Evolutionary conservation across 2,888 invertebrate species (phyloP), one percentile per base, ranked within the genome.

Genomic region (Mimachlamys varia): DNA sequence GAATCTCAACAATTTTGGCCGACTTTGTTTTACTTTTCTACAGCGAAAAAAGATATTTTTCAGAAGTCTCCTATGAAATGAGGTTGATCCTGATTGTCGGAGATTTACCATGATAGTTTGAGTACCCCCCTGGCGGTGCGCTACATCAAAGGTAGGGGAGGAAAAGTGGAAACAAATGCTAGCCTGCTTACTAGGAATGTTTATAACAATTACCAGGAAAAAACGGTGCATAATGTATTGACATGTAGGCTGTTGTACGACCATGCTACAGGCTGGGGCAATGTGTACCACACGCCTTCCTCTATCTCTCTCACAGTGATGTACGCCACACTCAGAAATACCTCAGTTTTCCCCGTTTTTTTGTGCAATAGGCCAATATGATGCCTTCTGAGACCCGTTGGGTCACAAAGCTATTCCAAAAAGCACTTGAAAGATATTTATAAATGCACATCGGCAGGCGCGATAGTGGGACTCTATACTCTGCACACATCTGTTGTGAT

Each of bases 361-460:
- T 76, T 76, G 76, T 76, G 76, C 76, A 76, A 33, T 76, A 76
- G 76, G 76, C 76, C 76, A 76, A 33, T 76, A 76, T 76, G 33
- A 33, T 76, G 76, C 76, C 76, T 76, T 76, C 76, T 76, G 27
- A 76, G 76, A 76, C 76, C 22, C 76, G 58, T 76, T 27, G 76
- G 76, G 76, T 76, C 76, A 76, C 33, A 33, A 3, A 76, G 76
- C 76, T 76, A 33, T 76, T 76, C 76, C 76, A 76, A 76, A 76
- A 76, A 33, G 76, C 76, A 76, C 76, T 76, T 76, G 76, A 76
- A 76, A 76, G 76, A 76, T 76, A 76, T 76, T 76, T 76, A 76
- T 76, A 76, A 76, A 76, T 76, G 76, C 76, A 76, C 76, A 76
- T 76, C 76, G 76, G 76, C 76, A 76, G 76, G 76, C 27, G 76